Evolutionary conservation across 2,113 vertebrate genomes (phyloP).

Genomic region (Theropithecus gelada): DNA sequence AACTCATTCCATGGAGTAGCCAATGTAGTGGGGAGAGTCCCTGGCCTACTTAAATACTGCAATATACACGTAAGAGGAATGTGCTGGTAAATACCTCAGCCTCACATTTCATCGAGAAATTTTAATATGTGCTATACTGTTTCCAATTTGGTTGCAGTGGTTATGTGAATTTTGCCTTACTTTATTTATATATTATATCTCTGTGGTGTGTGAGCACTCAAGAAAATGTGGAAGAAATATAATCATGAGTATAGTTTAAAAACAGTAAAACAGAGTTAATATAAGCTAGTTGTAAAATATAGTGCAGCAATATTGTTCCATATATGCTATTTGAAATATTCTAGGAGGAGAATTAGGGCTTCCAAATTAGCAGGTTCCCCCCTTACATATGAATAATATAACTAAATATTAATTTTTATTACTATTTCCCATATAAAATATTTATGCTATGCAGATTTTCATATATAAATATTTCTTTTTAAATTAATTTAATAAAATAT

Average conservation of each 20-base stretch:
- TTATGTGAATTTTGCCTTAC: conserved; percentile 65
- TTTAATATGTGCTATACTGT: conserved; percentile 63
- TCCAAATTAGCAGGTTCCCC: conserved; percentile 56
- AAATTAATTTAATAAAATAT: conserved; percentile 84
- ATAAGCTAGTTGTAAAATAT: conserved; percentile 58
- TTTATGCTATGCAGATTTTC: conserved; percentile 75
- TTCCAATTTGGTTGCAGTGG: conserved; percentile 41
- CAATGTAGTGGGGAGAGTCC: not conserved
- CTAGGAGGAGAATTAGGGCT: not conserved
- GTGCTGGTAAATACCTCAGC: conserved; percentile 51
- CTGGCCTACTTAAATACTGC: not conserved
- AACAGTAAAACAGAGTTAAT: conserved; percentile 61
- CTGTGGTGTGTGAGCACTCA: not conserved
- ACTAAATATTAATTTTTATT: conserved; percentile 74
- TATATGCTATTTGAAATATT: conserved; percentile 61
- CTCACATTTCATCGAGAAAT: conserved; percentile 66
- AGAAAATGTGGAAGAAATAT: conserved; percentile 45
- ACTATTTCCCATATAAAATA: conserved; percentile 68
- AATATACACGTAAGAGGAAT: conserved; percentile 48
- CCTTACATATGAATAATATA: conserved; percentile 67
- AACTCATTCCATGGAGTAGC: not conserved
- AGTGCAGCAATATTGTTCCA: conserved; percentile 57
- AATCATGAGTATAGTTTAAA: not conserved
- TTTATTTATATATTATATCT: conserved; percentile 32
- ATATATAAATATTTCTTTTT: conserved; percentile 80